These are phyloP conservation scores for Nipponia nippon DNA, from an alignment of 2,113 vertebrate genomes.

Conservation along the genomic window DNA sequence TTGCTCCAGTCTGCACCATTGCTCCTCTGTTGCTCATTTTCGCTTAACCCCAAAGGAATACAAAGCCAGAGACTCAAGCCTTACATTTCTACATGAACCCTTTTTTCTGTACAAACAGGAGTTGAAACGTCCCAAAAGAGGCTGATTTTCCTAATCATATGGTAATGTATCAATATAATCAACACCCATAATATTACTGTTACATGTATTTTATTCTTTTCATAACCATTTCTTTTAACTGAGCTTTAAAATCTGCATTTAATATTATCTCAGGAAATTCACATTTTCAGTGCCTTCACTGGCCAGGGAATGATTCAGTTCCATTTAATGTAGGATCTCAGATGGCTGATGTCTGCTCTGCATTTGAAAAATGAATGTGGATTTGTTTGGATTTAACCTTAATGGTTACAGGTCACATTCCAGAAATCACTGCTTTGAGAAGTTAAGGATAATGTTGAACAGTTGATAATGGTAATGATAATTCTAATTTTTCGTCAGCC, in stretches of 20 bases:
- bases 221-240: background rate
- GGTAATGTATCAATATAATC: background rate
- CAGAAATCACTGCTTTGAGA: background rate
- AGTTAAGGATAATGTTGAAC: background rate
- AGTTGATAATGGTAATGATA: constrained; percentile 1
- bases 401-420: background rate
- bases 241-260: background rate
- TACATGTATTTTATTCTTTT: background rate
- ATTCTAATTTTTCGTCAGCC: background rate
- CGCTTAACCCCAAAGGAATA: background rate
- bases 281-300: background rate
- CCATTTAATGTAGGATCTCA: background rate
- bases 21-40: background rate
- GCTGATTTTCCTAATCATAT: background rate
- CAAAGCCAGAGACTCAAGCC: background rate
- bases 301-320: background rate
- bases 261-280: background rate
- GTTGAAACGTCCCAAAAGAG: background rate
- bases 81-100: background rate
- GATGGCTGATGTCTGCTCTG: background rate
- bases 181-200: background rate
- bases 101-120: background rate
- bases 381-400: constrained; percentile 13
- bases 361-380: background rate
- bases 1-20: background rate